Base-by-base conservation (phyloP, 30 jellyfish, hydroid and myxozoan genomes). In the Aurelia aurita complex sp. Pacific region DNA sequence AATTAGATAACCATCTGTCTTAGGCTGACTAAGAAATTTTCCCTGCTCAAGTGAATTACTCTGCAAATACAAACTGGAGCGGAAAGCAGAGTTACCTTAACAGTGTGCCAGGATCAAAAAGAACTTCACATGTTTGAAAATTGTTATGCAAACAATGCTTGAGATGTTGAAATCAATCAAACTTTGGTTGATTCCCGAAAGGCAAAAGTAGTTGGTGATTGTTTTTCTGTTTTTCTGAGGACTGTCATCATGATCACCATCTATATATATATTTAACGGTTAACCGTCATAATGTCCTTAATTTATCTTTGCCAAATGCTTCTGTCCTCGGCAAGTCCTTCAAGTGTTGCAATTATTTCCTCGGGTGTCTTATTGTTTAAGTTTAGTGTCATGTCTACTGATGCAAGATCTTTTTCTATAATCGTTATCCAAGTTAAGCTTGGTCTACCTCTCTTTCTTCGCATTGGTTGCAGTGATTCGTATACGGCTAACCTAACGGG, bases 381-480 rank as follows among this genome's bases (percentile, higher is more conserved):
- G 73, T 77, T 63, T 16, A 62, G 88, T 38, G 61, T 77, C 66
- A 77, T 38, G 74, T 77, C 32, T 59, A 62, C 68, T 19, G 43
- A 23, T 23, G 29, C 29, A 23, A 23, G 29, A 23, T 23, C 29
- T 23, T 23, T 23, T 23, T 23, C 29, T 23, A 23, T 23, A 23
- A 23, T 23, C 29, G 29, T 23, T 23, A 23, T 23, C 29, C 43
- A 59, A 11, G 46, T 76, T 33, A 76, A 57, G 76, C 87, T 54
- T 76, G 87, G 63, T 35, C 67, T 57, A 12, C 76, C 75, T 43
- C 64, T 76, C 84, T 74, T 54, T 76, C 86, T 76, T 69, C 63
- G 43, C 61, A 10, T 71, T 46, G 73, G 73, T 73, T 73, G 73
- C 84, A 73, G 52, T 51, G 84, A 73, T 52, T 73, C 84, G n/a